A percentile compares a stretch with the other conserved stretches of the same genome.
These are phyloP conservation scores for Leptopilina syphax DNA, from an alignment of 2,888 invertebrate species.

Conservation along the genomic window DNA sequence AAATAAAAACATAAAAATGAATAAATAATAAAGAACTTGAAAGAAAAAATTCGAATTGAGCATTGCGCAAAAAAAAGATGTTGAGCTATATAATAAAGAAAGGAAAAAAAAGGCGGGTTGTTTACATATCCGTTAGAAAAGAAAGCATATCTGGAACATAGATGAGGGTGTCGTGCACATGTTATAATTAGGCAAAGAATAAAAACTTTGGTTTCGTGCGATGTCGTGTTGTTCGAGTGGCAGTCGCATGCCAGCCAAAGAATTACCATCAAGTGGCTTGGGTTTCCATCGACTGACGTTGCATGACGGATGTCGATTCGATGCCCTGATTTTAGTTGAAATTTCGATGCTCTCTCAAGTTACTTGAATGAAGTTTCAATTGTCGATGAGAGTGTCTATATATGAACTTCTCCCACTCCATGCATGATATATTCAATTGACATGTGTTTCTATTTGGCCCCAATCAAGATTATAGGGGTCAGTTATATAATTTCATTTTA, in stretches of 20 bases:
- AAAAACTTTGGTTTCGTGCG: slow-evolving; percentile 56
- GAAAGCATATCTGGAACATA: slow-evolving; percentile 41
- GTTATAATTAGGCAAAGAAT: slow-evolving; percentile 50
- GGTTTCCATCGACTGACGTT: slow-evolving; percentile 64
- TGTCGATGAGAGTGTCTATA: slow-evolving; percentile 24
- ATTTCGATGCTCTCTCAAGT: slow-evolving; percentile 63
- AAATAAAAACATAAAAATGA: no score
- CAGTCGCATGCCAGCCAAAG: slow-evolving; percentile 71
- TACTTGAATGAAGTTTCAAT: slow-evolving; percentile 63
- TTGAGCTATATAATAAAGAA: background rate
- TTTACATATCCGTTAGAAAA: background rate
- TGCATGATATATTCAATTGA: slow-evolving; percentile 24
- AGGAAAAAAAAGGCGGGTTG: background rate
- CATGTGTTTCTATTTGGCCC: background rate
- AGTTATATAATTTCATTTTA: no score
- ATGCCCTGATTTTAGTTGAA: slow-evolving; percentile 71
- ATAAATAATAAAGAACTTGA: no score
- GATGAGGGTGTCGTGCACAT: slow-evolving; percentile 47
- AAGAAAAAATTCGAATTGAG: no score
- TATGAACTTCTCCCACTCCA: background rate
- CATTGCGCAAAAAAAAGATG: background rate
- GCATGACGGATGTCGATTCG: slow-evolving; percentile 73
- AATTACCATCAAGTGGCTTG: slow-evolving; percentile 72
- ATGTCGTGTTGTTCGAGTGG: slow-evolving; percentile 69
- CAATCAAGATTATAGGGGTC: no score